Evolutionary conservation across 2,888 invertebrate species (phyloP).

Genomic region (Allygus modestus): DNA sequence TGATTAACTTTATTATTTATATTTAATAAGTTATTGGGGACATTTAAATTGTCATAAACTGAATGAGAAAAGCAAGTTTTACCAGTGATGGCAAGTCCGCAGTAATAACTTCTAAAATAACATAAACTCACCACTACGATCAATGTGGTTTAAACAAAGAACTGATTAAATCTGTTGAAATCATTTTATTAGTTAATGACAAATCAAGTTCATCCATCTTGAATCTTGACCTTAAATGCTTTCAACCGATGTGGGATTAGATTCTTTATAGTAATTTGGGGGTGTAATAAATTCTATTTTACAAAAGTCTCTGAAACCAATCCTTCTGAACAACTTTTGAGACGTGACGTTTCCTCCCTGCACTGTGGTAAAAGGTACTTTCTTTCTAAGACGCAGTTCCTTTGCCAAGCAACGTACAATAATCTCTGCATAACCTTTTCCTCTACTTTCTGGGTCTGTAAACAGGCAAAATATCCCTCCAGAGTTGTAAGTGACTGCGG

Average conservation of each 20-base stretch:
- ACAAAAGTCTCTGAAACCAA: slow-evolving; percentile 1
- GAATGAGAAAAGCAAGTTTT: too few species aligned
- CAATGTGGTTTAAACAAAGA: too few species aligned
- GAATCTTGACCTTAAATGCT: not conserved
- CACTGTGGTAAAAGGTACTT: slow-evolving; percentile 30
- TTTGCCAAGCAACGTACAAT: slow-evolving; percentile 10
- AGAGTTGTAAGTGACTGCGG: not conserved
- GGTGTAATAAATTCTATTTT: slow-evolving; percentile 10
- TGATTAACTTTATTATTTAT: too few species aligned
- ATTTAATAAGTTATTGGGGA: too few species aligned
- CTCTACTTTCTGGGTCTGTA: slow-evolving; percentile 32
- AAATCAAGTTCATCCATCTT: too few species aligned
- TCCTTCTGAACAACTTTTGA: not conserved
- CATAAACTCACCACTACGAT: too few species aligned
- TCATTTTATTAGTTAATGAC: too few species aligned
- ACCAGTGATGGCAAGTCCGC: too few species aligned
- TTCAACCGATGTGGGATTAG: not conserved
- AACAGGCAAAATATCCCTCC: slow-evolving; percentile 29
- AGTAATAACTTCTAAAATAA: too few species aligned
- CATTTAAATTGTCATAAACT: too few species aligned
- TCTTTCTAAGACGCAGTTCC: not conserved
- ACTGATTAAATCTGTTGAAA: too few species aligned
- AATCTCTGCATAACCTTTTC: slow-evolving; percentile 13
- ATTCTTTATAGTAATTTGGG: not conserved
- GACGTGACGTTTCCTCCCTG: not conserved